Conservation (phyloP, 2,888 invertebrate species). For the Dascillus cervinus region DNA sequence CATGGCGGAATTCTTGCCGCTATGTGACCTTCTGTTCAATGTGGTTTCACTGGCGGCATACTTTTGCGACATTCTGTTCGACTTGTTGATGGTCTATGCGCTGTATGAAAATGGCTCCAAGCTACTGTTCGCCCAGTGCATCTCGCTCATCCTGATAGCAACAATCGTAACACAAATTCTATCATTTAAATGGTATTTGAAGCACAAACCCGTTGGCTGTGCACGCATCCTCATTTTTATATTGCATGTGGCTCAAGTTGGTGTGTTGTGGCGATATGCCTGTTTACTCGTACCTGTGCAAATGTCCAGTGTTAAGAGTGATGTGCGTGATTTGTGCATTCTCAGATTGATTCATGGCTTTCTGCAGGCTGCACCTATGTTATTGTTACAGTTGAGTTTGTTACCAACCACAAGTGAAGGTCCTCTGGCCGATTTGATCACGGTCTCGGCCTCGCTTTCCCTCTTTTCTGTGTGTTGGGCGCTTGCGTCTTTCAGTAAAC, state of each 20-base stretch:
- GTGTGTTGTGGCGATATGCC: conserved; percentile 75
- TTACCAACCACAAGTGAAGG: conserved; percentile 37
- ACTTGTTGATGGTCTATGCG: conserved; percentile 78
- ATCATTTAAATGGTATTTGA: conserved; percentile 67
- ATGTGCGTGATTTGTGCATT: conserved; percentile 68
- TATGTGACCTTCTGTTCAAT: conserved; percentile 87
- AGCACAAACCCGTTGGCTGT: conserved; percentile 45
- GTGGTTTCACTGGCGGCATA: conserved; percentile 83
- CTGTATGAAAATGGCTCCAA: conserved; percentile 61
- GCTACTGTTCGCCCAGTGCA: conserved; percentile 59
- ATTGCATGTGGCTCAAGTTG: conserved; percentile 61
- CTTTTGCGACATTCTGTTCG: conserved; percentile 86
- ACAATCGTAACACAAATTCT: conserved; percentile 68
- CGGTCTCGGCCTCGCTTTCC: conserved; percentile 73
- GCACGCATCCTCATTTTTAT: conserved; percentile 48
- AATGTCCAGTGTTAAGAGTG: conserved; percentile 72
- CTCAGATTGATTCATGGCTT: conserved; percentile 80
- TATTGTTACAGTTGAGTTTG: conserved; percentile 72
- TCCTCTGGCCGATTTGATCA: conserved; percentile 67
- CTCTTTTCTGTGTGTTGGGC: conserved; percentile 87
- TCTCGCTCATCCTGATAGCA: conserved; percentile 65
- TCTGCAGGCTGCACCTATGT: conserved; percentile 81
- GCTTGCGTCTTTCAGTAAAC: conserved; percentile 83
- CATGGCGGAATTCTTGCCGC: conserved; percentile 79
- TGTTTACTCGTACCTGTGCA: conserved; percentile 79